Conservation (phyloP, 2,888 invertebrate species). For the Hyposoter dolosus region DNA sequence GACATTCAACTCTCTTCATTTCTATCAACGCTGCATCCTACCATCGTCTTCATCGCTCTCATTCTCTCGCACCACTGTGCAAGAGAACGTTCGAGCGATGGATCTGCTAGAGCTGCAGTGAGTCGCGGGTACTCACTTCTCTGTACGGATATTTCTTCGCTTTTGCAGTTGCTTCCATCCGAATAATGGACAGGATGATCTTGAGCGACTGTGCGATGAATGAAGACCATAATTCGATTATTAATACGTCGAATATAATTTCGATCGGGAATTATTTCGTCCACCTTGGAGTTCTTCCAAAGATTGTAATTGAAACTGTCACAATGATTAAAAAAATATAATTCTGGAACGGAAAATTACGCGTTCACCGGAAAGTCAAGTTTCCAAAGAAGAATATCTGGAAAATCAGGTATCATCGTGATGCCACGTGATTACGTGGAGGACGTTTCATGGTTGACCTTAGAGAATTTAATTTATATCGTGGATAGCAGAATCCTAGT, state of each 20-base stretch:
- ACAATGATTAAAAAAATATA: conserved; percentile 74
- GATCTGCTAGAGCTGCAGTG: conserved; percentile 39
- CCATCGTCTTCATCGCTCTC: conserved; percentile 36
- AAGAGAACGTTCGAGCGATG: conserved; percentile 23
- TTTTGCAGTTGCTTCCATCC: conserved; percentile 19
- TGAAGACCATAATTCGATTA: not conserved
- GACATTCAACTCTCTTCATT: conserved; percentile 33
- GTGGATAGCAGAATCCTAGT: conserved; percentile 49
- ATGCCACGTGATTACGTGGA: conserved; percentile 34
- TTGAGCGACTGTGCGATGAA: not conserved
- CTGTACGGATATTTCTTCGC: conserved; percentile 28
- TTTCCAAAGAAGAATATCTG: conserved; percentile 77
- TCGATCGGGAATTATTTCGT: not conserved
- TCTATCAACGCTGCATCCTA: conserved; percentile 20
- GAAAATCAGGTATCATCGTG: conserved; percentile 79
- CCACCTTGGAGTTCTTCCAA: not conserved
- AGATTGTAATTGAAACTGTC: conserved; percentile 54
- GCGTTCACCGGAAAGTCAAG: conserved; percentile 32
- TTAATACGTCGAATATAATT: not conserved
- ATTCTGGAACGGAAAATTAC: conserved; percentile 19
- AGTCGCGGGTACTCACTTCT: conserved; percentile 32
- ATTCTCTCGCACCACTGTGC: conserved; percentile 22
- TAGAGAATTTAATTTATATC: conserved; percentile 33
- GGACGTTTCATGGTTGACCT: conserved; percentile 57
- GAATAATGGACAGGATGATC: not conserved